Conservation (phyloP, 2,888 invertebrate genomes). For the Dasypogon diadema region DNA sequence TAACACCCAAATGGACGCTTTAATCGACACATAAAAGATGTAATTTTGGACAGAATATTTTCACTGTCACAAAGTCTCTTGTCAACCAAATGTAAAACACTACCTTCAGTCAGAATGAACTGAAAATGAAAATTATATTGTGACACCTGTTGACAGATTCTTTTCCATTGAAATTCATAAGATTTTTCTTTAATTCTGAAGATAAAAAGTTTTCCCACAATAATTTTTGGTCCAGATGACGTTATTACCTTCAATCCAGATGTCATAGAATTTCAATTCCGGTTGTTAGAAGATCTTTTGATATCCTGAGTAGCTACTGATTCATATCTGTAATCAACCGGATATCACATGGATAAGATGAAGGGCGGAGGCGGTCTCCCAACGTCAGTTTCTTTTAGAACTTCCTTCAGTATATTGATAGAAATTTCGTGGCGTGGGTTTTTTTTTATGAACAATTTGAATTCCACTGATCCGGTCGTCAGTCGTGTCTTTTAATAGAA, state of each 20-base stretch:
- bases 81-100: no score
- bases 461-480: constrained; percentile 1
- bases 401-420: background rate
- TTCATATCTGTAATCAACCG: constrained; percentile 8
- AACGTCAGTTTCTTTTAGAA: background rate
- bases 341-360: background rate
- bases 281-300: background rate
- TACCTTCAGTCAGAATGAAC: no score
- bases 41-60: no score
- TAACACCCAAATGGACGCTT: no score
- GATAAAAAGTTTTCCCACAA: background rate
- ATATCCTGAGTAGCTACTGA: background rate
- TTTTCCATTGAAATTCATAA: constrained; percentile 1
- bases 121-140: no score
- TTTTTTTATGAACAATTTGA: constrained; percentile 11
- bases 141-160: background rate
- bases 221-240: constrained; percentile 9
- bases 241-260: background rate
- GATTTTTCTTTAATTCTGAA: background rate
- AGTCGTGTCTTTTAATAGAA: background rate
- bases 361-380: background rate
- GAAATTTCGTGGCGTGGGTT: background rate
- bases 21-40: no score
- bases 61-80: no score
- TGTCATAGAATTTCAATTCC: constrained; percentile 3